These are phyloP conservation scores for Leptodactylus fallax DNA, from an alignment of 2,797 vertebrate species.

Conservation along the genomic window DNA sequence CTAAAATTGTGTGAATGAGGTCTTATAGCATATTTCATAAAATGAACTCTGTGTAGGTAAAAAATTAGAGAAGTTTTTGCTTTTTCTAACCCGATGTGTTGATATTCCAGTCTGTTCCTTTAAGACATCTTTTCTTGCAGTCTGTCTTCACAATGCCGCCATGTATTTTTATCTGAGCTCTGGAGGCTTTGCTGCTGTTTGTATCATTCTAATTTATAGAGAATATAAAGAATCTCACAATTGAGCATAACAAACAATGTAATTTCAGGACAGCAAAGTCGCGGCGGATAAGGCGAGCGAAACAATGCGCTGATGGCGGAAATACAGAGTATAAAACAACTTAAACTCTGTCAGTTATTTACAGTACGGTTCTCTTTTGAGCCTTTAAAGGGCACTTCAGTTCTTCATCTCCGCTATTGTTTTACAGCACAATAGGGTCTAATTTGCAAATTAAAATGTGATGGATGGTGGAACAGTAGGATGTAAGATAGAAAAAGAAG, in stretches of 20 bases:
- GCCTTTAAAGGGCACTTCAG: conserved; percentile 63
- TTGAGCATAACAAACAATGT: conserved; percentile 36
- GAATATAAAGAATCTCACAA: conserved; percentile 17
- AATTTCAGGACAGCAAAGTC: conserved; percentile 20
- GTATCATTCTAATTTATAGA: conserved; percentile 15
- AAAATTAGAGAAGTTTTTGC: too few species aligned
- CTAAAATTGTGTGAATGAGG: too few species aligned
- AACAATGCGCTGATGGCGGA: conserved; percentile 29
- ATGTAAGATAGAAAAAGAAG: conserved; percentile 54
- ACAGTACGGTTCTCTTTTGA: conserved; percentile 54
- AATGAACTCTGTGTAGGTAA: too few species aligned
- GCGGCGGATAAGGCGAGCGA: background rate
- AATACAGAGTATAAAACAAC: conserved; percentile 39
- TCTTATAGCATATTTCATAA: too few species aligned
- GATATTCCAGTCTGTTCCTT: background rate
- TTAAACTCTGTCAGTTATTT: conserved; percentile 49
- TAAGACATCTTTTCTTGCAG: background rate
- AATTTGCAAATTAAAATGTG: conserved; percentile 65
- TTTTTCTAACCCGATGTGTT: background rate
- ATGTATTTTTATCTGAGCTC: conserved; percentile 7
- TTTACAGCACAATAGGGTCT: conserved; percentile 62
- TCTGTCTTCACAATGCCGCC: background rate
- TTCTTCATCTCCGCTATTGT: conserved; percentile 58
- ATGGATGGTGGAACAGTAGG: conserved; percentile 62
- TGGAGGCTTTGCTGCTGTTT: background rate